Conservation (phyloP, 1,140 invertebrate genomes). For the Trachymyrmex septentrionalis region DNA sequence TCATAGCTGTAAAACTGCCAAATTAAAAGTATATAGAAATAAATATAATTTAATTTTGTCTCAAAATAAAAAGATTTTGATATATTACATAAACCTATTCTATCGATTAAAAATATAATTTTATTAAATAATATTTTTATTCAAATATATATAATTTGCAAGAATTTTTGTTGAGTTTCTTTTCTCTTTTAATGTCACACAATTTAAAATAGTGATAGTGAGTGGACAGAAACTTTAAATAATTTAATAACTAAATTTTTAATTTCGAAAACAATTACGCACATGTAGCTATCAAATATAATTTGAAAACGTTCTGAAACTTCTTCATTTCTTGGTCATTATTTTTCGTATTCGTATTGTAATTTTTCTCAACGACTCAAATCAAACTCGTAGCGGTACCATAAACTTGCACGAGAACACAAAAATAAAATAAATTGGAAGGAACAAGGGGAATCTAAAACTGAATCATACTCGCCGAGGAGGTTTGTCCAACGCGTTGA, state of each 20-base stretch:
- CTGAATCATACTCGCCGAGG: slow-evolving; percentile 13
- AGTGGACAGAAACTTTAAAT: background rate
- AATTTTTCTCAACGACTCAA: slow-evolving; percentile 17
- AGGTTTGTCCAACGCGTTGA: slow-evolving; percentile 1
- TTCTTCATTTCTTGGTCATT: background rate
- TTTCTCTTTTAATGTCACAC: too few relatives aligned
- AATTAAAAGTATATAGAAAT: too few relatives aligned
- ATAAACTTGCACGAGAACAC: background rate
- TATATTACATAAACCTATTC: too few relatives aligned
- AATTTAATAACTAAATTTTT: background rate
- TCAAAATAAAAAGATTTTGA: too few relatives aligned
- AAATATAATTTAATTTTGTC: too few relatives aligned
- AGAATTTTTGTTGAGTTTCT: too few relatives aligned
- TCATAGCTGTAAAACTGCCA: too few relatives aligned
- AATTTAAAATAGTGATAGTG: too few relatives aligned
- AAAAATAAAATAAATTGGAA: background rate
- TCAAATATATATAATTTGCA: too few relatives aligned
- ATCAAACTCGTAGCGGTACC: slow-evolving; percentile 7
- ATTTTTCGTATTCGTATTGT: background rate
- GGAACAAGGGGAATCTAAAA: slow-evolving; percentile 20
- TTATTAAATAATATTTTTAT: too few relatives aligned
- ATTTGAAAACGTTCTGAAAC: background rate
- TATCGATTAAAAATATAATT: too few relatives aligned
- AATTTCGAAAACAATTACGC: background rate
- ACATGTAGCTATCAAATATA: background rate